These are phyloP conservation scores for Ictalurus punctatus DNA, from an alignment of 2,113 vertebrate species.

Conservation along the genomic window DNA sequence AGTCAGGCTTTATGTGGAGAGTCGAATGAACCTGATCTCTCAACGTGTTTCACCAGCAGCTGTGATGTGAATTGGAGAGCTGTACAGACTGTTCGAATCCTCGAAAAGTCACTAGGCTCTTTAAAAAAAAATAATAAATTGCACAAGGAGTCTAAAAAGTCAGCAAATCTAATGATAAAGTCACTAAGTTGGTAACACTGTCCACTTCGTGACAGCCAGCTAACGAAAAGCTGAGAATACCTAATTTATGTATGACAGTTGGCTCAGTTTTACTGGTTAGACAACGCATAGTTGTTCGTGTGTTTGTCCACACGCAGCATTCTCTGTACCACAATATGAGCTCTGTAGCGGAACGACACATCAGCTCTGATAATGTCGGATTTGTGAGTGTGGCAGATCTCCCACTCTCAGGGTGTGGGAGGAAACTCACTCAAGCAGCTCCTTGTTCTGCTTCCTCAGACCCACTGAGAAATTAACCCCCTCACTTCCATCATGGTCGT, in stretches of 20 bases:
- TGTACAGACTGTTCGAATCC: background rate
- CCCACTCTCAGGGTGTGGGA: conserved; percentile 17
- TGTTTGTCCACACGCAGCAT: background rate
- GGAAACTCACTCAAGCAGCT: conserved; percentile 6
- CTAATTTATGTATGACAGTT: background rate
- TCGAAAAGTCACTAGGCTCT: background rate
- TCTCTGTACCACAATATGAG: conserved; percentile 11
- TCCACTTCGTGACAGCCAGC: background rate
- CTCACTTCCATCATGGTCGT: background rate
- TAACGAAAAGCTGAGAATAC: background rate
- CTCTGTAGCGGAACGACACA: background rate
- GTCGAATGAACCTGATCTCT: background rate
- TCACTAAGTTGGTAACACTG: background rate
- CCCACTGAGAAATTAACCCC: conserved; percentile 11
- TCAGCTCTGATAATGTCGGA: background rate
- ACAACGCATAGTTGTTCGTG: background rate
- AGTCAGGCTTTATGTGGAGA: background rate
- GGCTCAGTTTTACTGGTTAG: background rate
- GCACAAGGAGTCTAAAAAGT: background rate
- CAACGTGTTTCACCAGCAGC: background rate
- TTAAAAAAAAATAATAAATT: background rate
- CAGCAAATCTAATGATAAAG: background rate
- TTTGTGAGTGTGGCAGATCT: conserved; percentile 25
- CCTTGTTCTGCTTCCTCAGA: conserved; percentile 23
- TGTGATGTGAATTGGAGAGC: background rate